These are phyloP conservation scores for Lordiphosa fenestrarum DNA, from an alignment of 2,888 invertebrate genomes.

Conservation along the genomic window DNA sequence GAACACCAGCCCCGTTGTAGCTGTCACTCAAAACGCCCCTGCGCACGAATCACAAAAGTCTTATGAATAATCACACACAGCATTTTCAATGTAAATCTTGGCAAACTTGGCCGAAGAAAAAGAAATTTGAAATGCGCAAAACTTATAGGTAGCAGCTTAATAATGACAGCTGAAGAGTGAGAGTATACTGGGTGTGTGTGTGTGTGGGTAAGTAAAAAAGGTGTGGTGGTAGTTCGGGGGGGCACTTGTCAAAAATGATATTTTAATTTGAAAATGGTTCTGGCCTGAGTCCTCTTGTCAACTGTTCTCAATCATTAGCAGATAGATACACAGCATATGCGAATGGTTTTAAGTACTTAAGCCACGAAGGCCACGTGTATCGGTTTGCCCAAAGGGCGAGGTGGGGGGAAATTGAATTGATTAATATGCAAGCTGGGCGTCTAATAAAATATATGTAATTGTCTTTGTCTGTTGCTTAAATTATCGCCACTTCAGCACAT, in stretches of 20 bases:
- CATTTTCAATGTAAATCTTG: conserved; percentile 47
- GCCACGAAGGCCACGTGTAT: neutral
- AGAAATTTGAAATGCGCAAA: conserved; percentile 50
- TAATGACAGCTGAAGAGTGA: conserved; percentile 15
- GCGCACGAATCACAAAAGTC: conserved; percentile 25
- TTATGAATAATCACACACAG: conserved; percentile 54
- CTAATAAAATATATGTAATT: conserved; percentile 54
- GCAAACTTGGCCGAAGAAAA: conserved; percentile 27
- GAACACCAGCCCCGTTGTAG: conserved; percentile 29
- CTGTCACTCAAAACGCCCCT: conserved; percentile 62
- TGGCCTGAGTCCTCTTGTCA: conserved; percentile 5
- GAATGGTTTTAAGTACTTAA: too few species aligned
- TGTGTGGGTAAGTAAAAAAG: conserved; percentile 8
- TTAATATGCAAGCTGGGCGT: conserved; percentile 57
- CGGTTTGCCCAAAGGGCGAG: neutral
- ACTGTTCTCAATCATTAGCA: neutral
- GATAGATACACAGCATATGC: conserved; percentile 29
- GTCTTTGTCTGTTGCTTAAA: conserved; percentile 32
- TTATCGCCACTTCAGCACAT: conserved; percentile 2
- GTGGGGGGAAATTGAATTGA: conserved; percentile 16
- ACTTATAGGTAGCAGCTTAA: conserved; percentile 43
- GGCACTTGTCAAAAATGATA: conserved; percentile 4
- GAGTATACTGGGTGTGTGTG: conserved; percentile 17
- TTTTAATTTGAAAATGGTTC: conserved; percentile 16
- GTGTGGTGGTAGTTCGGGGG: too few species aligned